Conservation (phyloP, 2,113 vertebrate species). For the Alaudala cheleensis region DNA sequence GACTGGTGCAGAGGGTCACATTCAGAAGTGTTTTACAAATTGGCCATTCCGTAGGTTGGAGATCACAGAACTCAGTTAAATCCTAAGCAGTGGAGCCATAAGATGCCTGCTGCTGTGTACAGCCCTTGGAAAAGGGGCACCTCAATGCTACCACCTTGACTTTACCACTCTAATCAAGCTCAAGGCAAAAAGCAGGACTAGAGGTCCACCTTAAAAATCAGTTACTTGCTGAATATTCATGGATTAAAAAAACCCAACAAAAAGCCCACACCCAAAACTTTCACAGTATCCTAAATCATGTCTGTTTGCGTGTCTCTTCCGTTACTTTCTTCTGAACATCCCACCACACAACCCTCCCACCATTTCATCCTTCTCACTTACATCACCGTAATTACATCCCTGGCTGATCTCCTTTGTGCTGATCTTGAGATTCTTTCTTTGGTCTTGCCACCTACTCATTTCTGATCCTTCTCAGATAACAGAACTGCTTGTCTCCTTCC, state of each 20-base stretch:
- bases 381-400: slow-evolving; percentile 54
- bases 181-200: neutral
- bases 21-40: neutral
- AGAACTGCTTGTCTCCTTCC: slow-evolving; percentile 36
- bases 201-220: slow-evolving; percentile 13
- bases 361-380: slow-evolving; percentile 64
- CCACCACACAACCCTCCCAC: slow-evolving; percentile 52
- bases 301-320: slow-evolving; percentile 53
- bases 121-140: neutral
- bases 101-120: neutral
- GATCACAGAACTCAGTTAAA: neutral
- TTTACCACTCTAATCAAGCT: neutral
- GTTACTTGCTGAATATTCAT: neutral
- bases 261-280: neutral
- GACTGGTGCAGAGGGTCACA: neutral
- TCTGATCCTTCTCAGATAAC: slow-evolving; percentile 67
- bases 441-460: slow-evolving; percentile 62
- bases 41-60: neutral
- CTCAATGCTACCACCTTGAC: neutral
- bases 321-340: slow-evolving; percentile 64
- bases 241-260: neutral
- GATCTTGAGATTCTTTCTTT: slow-evolving; percentile 66
- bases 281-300: slow-evolving; percentile 43
- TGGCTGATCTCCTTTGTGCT: slow-evolving; percentile 61
- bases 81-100: neutral